Base-by-base conservation (phyloP, 2,888 invertebrate species). In the Sericinus montela region DNA sequence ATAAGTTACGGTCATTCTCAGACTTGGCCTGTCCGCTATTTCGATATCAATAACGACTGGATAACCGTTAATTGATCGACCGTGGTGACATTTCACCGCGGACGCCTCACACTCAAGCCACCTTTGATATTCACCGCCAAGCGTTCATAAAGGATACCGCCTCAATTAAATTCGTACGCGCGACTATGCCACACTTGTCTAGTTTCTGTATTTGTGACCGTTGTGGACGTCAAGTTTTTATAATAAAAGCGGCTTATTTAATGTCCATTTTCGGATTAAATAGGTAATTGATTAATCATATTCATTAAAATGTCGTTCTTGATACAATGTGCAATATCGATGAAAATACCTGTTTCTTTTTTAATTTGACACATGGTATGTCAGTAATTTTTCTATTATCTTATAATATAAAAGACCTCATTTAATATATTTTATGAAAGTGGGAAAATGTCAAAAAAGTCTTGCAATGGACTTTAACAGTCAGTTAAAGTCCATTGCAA, bases 1-100 rank as follows among this genome's bases (percentile, higher is more conserved):
- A 77, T 75, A 74, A 65, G 70, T 67, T 68, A 75, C 72, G 63
- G 67, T 65, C 56, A 68, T 72, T 75, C 70, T 67, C n/a, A 61
- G 48, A 63, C 54, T 60, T 62, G 65, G 7, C 29, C 35, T 30
- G 15, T 42, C 23, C 28, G 43, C 66, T 69, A 69, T 73, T 71
- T 57, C 71, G 77, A 79, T 84, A 81, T 83, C 82, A 80, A 81
- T 80, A 75, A 75, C 65, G 66, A 68, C 69, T 65, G 73, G 38
- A 35, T 39, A 50, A 36, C 73, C 67, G 75, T 79, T 86, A 86
- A 86, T 85, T 83, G 81, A 80, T 77, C 67, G 75, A 79, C 75
- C 79, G 78, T 78, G 86, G 86, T 86, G 87, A 88, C 86, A 88
- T 88, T 87, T 86, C 73, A 72, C 73, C 60, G 76, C 72, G 69